Evolutionary conservation across 1,140 invertebrate genomes (phyloP).

Genomic region (Pogonomyrmex californicus): DNA sequence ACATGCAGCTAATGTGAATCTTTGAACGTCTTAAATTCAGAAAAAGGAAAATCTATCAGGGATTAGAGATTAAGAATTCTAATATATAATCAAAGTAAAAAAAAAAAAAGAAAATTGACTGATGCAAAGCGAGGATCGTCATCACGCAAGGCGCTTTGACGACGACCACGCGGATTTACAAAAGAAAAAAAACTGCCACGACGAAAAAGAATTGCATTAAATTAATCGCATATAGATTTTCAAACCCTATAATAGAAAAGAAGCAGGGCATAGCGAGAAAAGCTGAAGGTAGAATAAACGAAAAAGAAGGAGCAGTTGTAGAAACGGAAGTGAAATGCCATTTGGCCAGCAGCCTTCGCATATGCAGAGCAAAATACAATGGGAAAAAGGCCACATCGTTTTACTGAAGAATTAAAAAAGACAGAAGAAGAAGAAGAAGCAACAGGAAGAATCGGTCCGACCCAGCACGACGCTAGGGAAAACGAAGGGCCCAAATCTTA

Average conservation of each 20-base stretch:
- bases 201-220: conserved; percentile 22
- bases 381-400: conserved; percentile 25
- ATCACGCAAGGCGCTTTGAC: not conserved
- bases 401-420: conserved; percentile 28
- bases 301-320: conserved; percentile 34
- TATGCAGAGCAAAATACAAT: conserved; percentile 50
- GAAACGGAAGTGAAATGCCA: conserved; percentile 32
- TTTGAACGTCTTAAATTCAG: conserved; percentile 10
- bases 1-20: not conserved
- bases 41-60: conserved; percentile 30
- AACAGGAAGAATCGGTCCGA: conserved; percentile 13
- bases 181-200: conserved; percentile 13
- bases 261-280: not conserved
- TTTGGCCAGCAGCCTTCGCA: conserved; percentile 54
- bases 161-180: conserved; percentile 24
- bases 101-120: not conserved
- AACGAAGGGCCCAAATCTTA: conserved; percentile 40
- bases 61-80: conserved; percentile 53
- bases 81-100: conserved; percentile 43
- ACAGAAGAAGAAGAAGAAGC: not conserved
- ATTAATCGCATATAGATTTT: conserved; percentile 7
- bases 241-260: not conserved
- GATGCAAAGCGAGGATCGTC: conserved; percentile 8
- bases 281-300: not conserved
- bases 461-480: conserved; percentile 62